Evolutionary conservation across 2,888 invertebrate genomes (phyloP).

Genomic region (Synergus itoensis): DNA sequence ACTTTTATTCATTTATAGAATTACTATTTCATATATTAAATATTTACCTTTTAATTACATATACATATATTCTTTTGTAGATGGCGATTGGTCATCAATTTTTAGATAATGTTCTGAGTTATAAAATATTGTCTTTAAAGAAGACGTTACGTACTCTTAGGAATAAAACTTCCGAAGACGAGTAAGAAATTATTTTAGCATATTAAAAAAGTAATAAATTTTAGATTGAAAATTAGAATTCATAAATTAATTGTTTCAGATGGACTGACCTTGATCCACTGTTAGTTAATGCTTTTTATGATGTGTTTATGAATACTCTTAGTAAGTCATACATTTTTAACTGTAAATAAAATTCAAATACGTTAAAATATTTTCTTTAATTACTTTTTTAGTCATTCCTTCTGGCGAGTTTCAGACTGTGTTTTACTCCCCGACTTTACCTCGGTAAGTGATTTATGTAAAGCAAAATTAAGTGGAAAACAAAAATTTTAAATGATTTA

Average conservation of each 20-base stretch:
- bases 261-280: background rate
- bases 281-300: constrained; percentile 4
- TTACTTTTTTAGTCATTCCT: constrained; percentile 10
- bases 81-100: constrained; percentile 17
- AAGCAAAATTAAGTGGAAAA: too few species aligned
- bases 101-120: constrained; percentile 20
- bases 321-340: constrained; percentile 2
- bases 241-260: constrained; percentile 13
- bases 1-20: too few species aligned
- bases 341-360: background rate
- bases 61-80: background rate
- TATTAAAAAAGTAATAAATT: background rate
- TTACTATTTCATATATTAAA: too few species aligned
- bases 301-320: background rate
- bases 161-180: background rate
- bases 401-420: background rate
- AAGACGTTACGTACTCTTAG: background rate
- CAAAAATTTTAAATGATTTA: too few species aligned
- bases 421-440: background rate
- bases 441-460: constrained; percentile 4
- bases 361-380: background rate
- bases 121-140: background rate
- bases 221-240: background rate
- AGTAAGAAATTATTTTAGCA: background rate
- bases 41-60: background rate